Evolutionary conservation across 1,140 invertebrate genomes (phyloP).

Genomic region (Cydia strobilella): DNA sequence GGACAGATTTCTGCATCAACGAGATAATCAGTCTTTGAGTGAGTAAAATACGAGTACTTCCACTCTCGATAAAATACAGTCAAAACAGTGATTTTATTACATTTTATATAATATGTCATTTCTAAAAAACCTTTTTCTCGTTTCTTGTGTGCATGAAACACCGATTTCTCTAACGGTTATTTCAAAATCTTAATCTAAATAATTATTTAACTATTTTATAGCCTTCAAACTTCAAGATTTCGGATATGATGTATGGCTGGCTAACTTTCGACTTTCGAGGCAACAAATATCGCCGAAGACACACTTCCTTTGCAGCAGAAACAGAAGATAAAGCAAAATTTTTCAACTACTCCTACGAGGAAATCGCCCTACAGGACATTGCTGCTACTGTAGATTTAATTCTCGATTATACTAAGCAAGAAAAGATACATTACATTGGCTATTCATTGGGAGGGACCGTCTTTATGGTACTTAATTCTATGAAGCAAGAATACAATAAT

Average conservation of each 20-base stretch:
- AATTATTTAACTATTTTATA: background rate
- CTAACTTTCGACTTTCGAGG: constrained; percentile 1
- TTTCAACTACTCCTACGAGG: constrained; percentile 16
- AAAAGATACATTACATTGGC: constrained; percentile 72
- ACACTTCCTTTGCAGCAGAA: background rate
- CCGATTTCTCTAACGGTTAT: too few species aligned
- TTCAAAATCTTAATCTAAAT: too few species aligned
- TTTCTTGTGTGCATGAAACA: too few species aligned
- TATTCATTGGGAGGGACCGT: constrained; percentile 67
- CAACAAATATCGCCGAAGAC: constrained; percentile 7
- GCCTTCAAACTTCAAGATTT: constrained; percentile 14
- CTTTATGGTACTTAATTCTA: constrained; percentile 77
- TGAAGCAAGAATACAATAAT: constrained; percentile 77
- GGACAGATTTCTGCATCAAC: background rate
- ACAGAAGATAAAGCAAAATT: background rate
- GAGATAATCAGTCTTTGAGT: background rate
- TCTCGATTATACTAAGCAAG: constrained; percentile 55
- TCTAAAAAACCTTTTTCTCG: too few species aligned
- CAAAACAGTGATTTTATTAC: too few species aligned
- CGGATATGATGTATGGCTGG: constrained; percentile 18
- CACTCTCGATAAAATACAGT: too few species aligned
- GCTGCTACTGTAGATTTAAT: constrained; percentile 12
- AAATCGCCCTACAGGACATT: background rate
- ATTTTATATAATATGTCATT: too few species aligned
- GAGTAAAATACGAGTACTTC: background rate